These are phyloP conservation scores for Graphium colonna DNA, from an alignment of 2,888 invertebrate species.

Conservation along the genomic window DNA sequence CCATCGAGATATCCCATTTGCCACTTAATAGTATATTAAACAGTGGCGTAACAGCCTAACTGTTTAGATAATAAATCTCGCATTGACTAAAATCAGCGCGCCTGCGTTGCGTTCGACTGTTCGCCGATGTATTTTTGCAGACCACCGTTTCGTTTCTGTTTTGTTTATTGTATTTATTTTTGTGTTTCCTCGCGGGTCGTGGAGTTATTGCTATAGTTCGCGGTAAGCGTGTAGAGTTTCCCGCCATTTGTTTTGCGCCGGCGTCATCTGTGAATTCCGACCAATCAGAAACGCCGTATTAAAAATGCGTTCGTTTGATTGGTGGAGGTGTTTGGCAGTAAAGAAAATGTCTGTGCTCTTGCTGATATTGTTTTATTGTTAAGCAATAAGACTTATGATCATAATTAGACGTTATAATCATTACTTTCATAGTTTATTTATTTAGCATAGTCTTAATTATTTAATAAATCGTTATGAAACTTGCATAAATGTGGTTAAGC, in stretches of 20 bases:
- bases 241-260: neutral
- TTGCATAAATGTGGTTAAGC: too few relatives aligned
- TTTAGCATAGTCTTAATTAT: too few relatives aligned
- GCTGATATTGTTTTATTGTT: too few relatives aligned
- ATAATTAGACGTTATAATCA: too few relatives aligned
- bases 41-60: conserved; percentile 26
- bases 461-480: too few relatives aligned
- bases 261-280: neutral
- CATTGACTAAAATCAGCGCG: conserved; percentile 34
- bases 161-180: conserved; percentile 18
- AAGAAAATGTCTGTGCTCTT: too few relatives aligned
- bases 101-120: conserved; percentile 22
- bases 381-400: too few relatives aligned
- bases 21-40: conserved; percentile 33
- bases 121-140: conserved; percentile 24
- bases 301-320: neutral
- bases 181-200: conserved; percentile 10
- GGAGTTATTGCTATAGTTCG: neutral
- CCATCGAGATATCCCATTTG: conserved; percentile 25
- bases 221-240: neutral
- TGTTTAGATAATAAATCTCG: conserved; percentile 40
- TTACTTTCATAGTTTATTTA: too few relatives aligned
- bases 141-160: conserved; percentile 10
- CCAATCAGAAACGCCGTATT: neutral
- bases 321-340: neutral